phyloP scores from a whole-genome alignment of 2,113 vertebrate genomes.

The Bubo bubo region DNA sequence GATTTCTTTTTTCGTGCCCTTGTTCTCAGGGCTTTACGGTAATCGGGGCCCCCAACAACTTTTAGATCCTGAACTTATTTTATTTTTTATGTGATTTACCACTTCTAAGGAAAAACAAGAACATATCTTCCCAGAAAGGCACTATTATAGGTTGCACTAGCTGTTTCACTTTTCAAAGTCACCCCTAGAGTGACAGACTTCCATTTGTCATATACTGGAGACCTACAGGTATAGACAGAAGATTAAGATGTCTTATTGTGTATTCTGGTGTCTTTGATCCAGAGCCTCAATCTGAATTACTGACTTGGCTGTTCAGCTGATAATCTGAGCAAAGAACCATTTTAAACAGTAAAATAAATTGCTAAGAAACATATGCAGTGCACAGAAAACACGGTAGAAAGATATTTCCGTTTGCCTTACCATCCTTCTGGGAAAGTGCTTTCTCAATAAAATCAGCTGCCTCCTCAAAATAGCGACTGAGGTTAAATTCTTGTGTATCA shows the following conservation, averaged over 20 bases:
- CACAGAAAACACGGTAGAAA: neutral
- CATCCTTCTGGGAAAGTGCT: slow-evolving; percentile 89
- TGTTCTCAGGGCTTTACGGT: no score
- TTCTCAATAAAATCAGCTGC: slow-evolving; percentile 95
- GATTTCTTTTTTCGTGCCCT: no score
- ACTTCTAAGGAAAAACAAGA: neutral
- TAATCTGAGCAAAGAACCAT: neutral
- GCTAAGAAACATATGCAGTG: neutral
- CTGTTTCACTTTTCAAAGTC: neutral
- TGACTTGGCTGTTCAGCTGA: neutral
- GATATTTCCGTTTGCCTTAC: slow-evolving; percentile 74
- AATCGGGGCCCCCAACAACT: neutral
- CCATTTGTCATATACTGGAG: neutral
- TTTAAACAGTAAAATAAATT: neutral
- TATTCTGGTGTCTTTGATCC: neutral
- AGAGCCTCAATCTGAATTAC: neutral
- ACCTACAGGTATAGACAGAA: neutral
- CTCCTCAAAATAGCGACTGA: slow-evolving; percentile 95
- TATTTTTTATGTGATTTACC: neutral
- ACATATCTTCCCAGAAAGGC: neutral
- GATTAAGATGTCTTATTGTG: neutral
- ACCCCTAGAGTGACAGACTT: neutral
- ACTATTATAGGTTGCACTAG: neutral
- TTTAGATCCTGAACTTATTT: neutral
- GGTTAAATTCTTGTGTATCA: slow-evolving; percentile 91